phyloP scores from a whole-genome alignment of 2,113 vertebrate genomes.

The Ctenodactylus gundi region DNA sequence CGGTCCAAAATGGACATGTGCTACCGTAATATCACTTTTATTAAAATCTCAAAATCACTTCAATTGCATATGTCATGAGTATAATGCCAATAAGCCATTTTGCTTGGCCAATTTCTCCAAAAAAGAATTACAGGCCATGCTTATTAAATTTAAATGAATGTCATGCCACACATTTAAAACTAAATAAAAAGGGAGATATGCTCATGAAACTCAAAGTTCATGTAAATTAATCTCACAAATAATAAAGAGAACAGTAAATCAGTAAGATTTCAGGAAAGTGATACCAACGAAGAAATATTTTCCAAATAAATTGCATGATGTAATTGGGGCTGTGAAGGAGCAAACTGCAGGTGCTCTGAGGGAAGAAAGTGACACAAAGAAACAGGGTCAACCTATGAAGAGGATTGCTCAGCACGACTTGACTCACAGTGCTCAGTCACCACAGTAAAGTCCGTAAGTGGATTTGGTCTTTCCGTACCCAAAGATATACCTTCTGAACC shows the following conservation, averaged over 20 bases:
- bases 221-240: background rate
- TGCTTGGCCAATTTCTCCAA: background rate
- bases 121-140: background rate
- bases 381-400: background rate
- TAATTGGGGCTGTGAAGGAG: background rate
- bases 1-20: background rate
- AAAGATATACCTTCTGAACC: background rate
- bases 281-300: background rate
- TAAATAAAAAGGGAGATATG: background rate
- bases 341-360: background rate
- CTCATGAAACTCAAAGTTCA: background rate
- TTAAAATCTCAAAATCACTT: background rate
- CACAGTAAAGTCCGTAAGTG: background rate
- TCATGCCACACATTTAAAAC: background rate
- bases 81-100: background rate
- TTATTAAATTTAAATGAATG: slow-evolving; percentile 1
- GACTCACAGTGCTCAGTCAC: background rate
- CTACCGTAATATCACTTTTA: background rate
- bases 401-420: background rate
- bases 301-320: background rate
- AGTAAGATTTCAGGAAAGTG: background rate
- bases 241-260: background rate
- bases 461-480: background rate
- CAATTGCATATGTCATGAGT: background rate
- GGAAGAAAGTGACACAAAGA: background rate